phyloP scores from a whole-genome alignment of 2,888 invertebrate species.

The Microplitis deprimator region DNA sequence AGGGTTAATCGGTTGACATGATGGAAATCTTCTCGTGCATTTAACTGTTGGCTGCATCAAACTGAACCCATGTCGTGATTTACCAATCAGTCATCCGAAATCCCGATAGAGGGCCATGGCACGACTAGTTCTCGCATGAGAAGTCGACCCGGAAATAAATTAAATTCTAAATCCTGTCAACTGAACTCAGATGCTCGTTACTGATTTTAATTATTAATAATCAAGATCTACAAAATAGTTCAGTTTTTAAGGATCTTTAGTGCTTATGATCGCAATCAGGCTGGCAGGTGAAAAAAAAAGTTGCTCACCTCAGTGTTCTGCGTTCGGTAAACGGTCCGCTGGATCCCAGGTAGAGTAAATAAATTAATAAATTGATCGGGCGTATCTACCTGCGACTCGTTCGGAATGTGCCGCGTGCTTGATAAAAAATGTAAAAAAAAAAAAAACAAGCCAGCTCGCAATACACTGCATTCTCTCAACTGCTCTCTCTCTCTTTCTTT shows the following conservation, averaged over 20 bases:
- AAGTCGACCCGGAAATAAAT: background rate
- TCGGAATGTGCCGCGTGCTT: constrained; percentile 44
- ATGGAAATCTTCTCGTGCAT: too few relatives aligned
- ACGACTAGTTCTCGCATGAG: too few relatives aligned
- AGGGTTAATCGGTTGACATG: constrained; percentile 43
- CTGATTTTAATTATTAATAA: too few relatives aligned
- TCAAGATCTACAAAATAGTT: too few relatives aligned
- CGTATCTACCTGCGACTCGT: constrained; percentile 36
- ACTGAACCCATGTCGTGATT: too few relatives aligned
- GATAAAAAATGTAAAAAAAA: constrained; percentile 28
- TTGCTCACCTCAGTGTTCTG: constrained; percentile 45
- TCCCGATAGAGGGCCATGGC: too few relatives aligned
- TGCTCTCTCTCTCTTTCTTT: constrained; percentile 26
- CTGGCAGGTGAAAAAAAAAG: constrained; percentile 45
- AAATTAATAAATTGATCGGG: constrained; percentile 56
- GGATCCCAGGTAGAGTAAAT: constrained; percentile 52
- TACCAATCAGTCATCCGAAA: too few relatives aligned
- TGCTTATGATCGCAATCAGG: constrained; percentile 22
- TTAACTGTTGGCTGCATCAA: too few relatives aligned
- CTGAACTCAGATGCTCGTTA: too few relatives aligned
- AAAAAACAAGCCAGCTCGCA: constrained; percentile 34
- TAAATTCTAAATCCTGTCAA: background rate
- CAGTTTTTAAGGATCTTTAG: too few relatives aligned
- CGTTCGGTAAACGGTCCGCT: constrained; percentile 5
- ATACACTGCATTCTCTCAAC: constrained; percentile 18